Base-by-base conservation (phyloP, 2,888 invertebrate species). In the Melitaea athalia region DNA sequence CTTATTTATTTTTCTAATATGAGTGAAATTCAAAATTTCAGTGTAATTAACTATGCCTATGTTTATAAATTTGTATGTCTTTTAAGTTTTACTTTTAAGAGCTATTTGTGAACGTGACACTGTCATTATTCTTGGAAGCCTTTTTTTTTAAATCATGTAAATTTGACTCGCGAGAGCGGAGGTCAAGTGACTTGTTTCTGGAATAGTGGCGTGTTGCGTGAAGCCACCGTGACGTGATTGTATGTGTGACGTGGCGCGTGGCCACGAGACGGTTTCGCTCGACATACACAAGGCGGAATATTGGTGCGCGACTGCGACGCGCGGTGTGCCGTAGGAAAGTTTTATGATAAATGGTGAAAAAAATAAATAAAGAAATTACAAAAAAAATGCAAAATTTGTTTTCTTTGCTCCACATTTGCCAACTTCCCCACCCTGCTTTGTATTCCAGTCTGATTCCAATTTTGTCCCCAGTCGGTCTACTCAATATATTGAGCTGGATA, bases 321-420 rank as follows among this genome's bases (percentile, higher is more conserved):
- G 89, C 88, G 88, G 89, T 88, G 87, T 90, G 89, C 88, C 89
- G 87, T 91, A 90, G 88, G 91, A 88, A 89, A 89, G 91, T 91
- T 92, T 92, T 91, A 91, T 89, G 91, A 92, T 92, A 92, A 92
- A 92, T 92, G 92, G 92, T 92, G 90, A 91, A 91, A 89, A 90
- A 91, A 90, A 49, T 33, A 59, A 60, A 53, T 91, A 91, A 91
- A 91, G 86, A 91, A 92, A 91, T 86, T 89, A 89, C 86, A 90
- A 91, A 91, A 89, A 87, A 73, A 3, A 64, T 69, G 74, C 65
- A 68, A 69, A 53, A 63, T 72, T 71, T 71, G 64, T 67, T 55
- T 68, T 0, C 14, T 11, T 38, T 62, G 5, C 38, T 38, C 38
- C 4, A 38, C 5, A 38, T 38, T 3, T 38, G 8, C 8, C 8